These are phyloP conservation scores for Coremacera marginata DNA, from an alignment of 2,888 invertebrate genomes.

Conservation along the genomic window DNA sequence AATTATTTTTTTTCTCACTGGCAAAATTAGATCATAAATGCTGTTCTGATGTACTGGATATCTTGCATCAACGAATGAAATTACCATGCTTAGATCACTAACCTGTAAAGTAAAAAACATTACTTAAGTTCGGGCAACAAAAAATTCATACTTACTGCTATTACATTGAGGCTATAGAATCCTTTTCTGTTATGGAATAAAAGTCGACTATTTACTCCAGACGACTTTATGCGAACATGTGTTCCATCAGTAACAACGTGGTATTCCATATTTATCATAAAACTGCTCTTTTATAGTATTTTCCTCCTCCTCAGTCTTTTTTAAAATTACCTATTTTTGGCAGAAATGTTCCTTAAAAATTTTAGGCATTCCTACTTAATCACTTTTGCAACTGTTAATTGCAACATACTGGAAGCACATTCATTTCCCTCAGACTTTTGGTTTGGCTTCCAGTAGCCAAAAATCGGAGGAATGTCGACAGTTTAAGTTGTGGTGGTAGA, in stretches of 20 bases:
- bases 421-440: background rate
- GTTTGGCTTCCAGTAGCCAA: background rate
- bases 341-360: background rate
- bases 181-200: background rate
- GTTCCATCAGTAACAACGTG: background rate
- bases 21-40: background rate
- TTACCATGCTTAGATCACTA: background rate
- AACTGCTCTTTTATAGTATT: background rate
- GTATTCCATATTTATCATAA: background rate
- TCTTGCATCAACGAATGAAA: background rate
- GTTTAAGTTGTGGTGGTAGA: background rate
- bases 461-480: background rate
- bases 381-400: no score
- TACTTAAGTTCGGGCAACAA: background rate
- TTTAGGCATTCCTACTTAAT: background rate
- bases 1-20: no score
- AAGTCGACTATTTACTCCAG: background rate
- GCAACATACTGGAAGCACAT: background rate
- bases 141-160: no score
- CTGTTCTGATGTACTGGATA: background rate
- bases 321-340: background rate
- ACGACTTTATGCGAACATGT: background rate
- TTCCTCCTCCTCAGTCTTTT: background rate
- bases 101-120: background rate
- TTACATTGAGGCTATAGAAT: background rate